Evolutionary conservation across 2,888 invertebrate species (phyloP).

Genomic region (Epinotia bilunana): DNA sequence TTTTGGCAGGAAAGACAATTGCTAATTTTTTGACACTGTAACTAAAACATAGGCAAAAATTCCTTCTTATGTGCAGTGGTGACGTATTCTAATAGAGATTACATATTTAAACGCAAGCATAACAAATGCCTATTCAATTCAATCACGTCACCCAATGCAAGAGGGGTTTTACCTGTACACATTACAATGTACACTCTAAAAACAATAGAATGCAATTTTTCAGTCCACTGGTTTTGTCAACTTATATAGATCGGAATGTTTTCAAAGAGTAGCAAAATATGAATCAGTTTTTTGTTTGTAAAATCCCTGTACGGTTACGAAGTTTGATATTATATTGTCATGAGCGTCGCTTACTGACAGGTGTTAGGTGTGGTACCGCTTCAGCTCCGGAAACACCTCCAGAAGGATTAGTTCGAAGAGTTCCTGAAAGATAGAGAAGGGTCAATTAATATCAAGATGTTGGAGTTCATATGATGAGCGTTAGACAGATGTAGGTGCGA

Average conservation of each 20-base stretch:
- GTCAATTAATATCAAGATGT: background rate
- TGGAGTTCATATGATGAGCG: too few relatives aligned
- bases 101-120: too few relatives aligned
- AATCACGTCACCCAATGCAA: too few relatives aligned
- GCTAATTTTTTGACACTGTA: too few relatives aligned
- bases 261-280: slow-evolving; percentile 59
- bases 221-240: slow-evolving; percentile 48
- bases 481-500: too few relatives aligned
- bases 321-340: slow-evolving; percentile 60
- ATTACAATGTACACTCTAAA: slow-evolving; percentile 16
- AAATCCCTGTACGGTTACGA: slow-evolving; percentile 47
- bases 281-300: slow-evolving; percentile 34
- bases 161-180: background rate
- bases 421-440: slow-evolving; percentile 81
- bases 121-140: too few relatives aligned
- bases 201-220: slow-evolving; percentile 50
- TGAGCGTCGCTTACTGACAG: slow-evolving; percentile 56
- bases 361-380: slow-evolving; percentile 75
- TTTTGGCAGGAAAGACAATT: too few relatives aligned
- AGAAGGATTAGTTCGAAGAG: slow-evolving; percentile 87
- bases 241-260: slow-evolving; percentile 55
- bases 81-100: too few relatives aligned
- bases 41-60: too few relatives aligned
- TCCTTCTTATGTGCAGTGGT: too few relatives aligned
- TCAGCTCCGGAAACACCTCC: slow-evolving; percentile 89